phyloP scores from a whole-genome alignment of 2,113 vertebrate genomes.

The Fregata magnificens region DNA sequence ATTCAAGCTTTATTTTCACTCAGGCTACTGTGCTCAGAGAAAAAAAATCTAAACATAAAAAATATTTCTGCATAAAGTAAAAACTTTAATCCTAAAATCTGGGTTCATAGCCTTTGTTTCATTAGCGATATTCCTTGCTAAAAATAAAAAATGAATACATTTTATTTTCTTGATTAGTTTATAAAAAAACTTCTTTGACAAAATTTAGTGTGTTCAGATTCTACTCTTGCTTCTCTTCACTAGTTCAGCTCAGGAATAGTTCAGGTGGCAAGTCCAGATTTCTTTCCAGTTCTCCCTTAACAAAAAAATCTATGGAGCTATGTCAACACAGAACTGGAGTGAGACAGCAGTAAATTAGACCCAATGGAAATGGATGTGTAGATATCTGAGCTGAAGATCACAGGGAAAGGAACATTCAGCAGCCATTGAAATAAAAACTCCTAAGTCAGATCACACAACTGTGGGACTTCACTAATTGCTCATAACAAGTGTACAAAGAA shows the following conservation, averaged over 20 bases:
- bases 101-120: neutral
- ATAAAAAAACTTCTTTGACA: neutral
- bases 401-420: neutral
- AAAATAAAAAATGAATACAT: neutral
- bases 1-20: neutral
- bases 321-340: neutral
- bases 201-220: neutral
- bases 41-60: neutral
- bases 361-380: neutral
- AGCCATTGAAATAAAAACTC: slow-evolving; percentile 10
- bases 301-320: neutral
- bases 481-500: slow-evolving; percentile 25
- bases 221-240: neutral
- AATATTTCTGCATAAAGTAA: neutral
- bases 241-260: neutral
- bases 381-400: slow-evolving; percentile 23
- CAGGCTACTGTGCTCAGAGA: neutral
- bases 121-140: neutral
- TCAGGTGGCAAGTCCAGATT: neutral
- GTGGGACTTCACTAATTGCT: slow-evolving; percentile 43
- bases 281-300: neutral
- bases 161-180: neutral
- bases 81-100: neutral
- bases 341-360: slow-evolving; percentile 6
- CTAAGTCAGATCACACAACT: neutral